A percentile compares a stretch with the other conserved stretches of the same genome.
These are phyloP conservation scores for Bradypodion pumilum DNA, from an alignment of 2,797 vertebrate genomes.

Conservation along the genomic window DNA sequence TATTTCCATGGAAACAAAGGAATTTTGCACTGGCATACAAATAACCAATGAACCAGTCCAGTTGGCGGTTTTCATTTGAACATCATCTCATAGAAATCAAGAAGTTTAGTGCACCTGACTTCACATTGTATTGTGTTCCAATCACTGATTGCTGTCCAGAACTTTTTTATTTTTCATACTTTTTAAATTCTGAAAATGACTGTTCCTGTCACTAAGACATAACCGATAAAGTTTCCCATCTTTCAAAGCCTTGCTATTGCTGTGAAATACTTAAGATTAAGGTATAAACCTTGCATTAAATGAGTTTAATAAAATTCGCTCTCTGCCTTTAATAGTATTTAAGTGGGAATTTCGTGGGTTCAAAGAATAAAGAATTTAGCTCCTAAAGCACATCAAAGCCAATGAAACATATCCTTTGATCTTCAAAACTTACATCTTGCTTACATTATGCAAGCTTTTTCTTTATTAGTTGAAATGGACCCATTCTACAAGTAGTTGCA, in stretches of 20 bases:
- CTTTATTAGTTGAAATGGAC: background rate
- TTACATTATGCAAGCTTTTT: background rate
- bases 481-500: background rate
- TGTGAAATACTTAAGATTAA: slow-evolving; percentile 5
- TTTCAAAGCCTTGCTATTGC: background rate
- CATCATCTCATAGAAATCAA: background rate
- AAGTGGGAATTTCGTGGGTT: background rate
- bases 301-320: background rate
- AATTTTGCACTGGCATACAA: background rate
- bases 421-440: background rate
- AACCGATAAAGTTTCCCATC: background rate
- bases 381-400: background rate
- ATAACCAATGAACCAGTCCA: background rate
- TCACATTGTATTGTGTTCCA: background rate
- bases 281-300: background rate
- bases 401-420: slow-evolving; percentile 13
- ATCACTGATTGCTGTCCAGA: background rate
- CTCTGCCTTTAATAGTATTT: background rate
- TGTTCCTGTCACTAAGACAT: background rate
- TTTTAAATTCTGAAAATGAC: background rate
- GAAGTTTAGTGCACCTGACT: background rate
- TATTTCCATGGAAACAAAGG: background rate
- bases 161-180: background rate
- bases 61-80: background rate
- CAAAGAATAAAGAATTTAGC: slow-evolving; percentile 4